Evolutionary conservation across 2,797 vertebrate species (phyloP), one percentile per base, ranked within the genome.

Genomic region (Tympanoctomys barrerae): DNA sequence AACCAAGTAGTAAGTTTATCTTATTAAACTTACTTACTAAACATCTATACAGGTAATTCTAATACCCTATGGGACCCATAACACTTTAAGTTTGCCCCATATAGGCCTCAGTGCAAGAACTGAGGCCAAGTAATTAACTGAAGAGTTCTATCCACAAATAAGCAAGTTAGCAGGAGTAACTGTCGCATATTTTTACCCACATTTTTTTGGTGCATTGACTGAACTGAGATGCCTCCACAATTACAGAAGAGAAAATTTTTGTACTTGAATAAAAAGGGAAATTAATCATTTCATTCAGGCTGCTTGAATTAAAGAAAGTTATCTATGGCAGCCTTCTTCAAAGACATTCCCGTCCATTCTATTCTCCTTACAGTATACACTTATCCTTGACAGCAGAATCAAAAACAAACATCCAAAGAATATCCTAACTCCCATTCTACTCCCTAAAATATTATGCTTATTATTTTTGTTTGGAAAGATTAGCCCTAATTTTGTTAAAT

Each of bases 401-500:
- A 70, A 66, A 90, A 66, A 66, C 4, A 77, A 86, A 39, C 0
- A 42, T 36, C 36, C 52, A 42, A 82, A 46, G 49, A 92, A 86
- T 82, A 85, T 52, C 4, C 26, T 49, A 71, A 92, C 5, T 19
- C 64, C 19, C 1, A 42, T 18, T 9, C 7, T 8, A 79, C 31
- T 54, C 14, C 4, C 26, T 0, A 61, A 54, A 46, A 1, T 0
- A 1, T 79, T 88, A 0, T 62, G 77, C 59, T 87, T 68, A 68
- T 75, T 80, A 36, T 7, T 46, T 64, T 77, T 66, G 49, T 84
- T 80, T 66, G 22, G 5, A 90, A 28, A 1, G 0, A 7, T 59
- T 75, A 52, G 49, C 1, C 80, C 54, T 61, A 66, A 73, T 75
- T 80, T 84, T 66, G 94, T 85, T 10, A 71, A 92, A 84, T 85